A percentile compares a stretch with the other conserved stretches of the same genome.
Evolutionary conservation across 1,140 invertebrate species (phyloP).

Genomic region (Drosophila cardini): DNA sequence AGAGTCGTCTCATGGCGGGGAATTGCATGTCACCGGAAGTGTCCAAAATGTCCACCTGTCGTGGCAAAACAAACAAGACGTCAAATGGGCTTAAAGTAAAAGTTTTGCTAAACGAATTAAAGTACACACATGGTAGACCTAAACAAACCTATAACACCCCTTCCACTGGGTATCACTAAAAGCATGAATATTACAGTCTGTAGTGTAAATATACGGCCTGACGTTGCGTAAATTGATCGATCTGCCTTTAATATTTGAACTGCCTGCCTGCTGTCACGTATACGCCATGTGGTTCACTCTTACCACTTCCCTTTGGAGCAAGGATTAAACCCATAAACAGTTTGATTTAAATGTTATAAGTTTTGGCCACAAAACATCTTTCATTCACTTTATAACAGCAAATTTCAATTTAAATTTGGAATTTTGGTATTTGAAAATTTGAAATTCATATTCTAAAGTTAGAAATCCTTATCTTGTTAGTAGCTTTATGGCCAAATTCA

Average conservation of each 20-base stretch:
- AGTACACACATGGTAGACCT: too few species aligned
- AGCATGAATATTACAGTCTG: background rate
- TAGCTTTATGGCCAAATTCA: constrained; percentile 21
- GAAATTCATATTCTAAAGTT: background rate
- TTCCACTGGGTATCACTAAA: background rate
- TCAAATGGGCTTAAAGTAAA: background rate
- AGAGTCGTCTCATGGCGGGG: constrained; percentile 93
- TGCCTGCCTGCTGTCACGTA: constrained; percentile 12
- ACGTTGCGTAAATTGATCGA: constrained; percentile 18
- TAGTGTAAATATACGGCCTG: constrained; percentile 9
- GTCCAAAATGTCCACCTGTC: constrained; percentile 93
- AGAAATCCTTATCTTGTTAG: constrained; percentile 27
- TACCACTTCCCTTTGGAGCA: background rate
- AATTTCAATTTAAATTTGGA: constrained; percentile 33
- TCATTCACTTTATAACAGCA: constrained; percentile 9
- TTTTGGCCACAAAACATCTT: constrained; percentile 5
- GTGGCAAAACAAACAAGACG: constrained; percentile 23
- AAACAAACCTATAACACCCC: too few species aligned
- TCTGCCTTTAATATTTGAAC: constrained; percentile 4
- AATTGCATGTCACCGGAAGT: constrained; percentile 95
- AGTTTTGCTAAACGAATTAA: too few species aligned
- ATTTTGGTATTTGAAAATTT: too few species aligned
- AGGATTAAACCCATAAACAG: constrained; percentile 29
- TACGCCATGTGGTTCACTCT: constrained; percentile 17
- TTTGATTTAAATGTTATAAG: constrained; percentile 14